Base-by-base conservation (phyloP, 1,140 invertebrate genomes). In the Drosophila guanche region DNA sequence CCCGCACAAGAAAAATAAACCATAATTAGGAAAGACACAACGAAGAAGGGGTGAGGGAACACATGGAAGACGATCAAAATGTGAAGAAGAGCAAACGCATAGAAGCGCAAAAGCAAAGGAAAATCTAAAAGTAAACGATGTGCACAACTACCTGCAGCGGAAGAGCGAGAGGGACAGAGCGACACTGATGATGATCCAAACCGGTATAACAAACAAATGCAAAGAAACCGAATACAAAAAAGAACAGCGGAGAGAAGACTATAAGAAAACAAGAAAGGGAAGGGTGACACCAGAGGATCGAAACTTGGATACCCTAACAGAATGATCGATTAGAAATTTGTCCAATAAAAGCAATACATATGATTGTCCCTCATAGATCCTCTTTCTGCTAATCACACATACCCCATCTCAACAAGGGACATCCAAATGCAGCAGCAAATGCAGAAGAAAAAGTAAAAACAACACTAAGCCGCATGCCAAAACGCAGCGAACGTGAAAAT, bases 101-200 rank as follows among this genome's bases (percentile, higher is more conserved):
- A 80, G 80, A 73, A 86, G 81, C 80, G 50, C 55, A 75, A 67
- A 69, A 83, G 10, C 10, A 80, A 88, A 86, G 77, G 80, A 81
- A 68, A 85, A 86, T 86, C 81, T 86, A 86, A 86, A 85, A 74
- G 73, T 88, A 85, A 88, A 75, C 81, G 74, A 77, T 65, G 62
- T 61, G 65, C 69, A 80, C 67, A 76, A 76, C 80, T 80, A 85
- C 80, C 80, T 85, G 80, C 65, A 41, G 27, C 37, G 46, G 10
- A 6, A 52, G 47, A 57, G 56, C 40, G 47, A 42, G 55, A 60
- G 4, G 50, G 51, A 55, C 10, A 37, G 10, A 10, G 33, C 4
- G 33, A 37, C 33, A 12, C 33, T 37, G 33, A 37, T 37, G 33
- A 37, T 37, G 33, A 37, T 27, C 54, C 56, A 88, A 85, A 85